Evolutionary conservation across 2,113 vertebrate genomes (phyloP).

Genomic region (Aptenodytes forsteri): DNA sequence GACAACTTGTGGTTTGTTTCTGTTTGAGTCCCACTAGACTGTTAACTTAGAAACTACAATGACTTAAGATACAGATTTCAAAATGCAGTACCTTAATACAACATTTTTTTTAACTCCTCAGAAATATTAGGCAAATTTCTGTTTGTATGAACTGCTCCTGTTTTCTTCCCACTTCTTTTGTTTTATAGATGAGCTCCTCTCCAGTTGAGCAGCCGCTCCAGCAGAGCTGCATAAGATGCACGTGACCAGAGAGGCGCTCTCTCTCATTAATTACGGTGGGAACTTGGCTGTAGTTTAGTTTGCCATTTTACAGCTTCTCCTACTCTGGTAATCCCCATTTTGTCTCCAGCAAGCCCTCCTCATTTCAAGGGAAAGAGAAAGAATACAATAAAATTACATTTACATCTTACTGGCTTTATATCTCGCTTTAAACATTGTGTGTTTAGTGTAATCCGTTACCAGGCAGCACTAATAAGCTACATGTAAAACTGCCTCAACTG

Average conservation of each 20-base stretch:
- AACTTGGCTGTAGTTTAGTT: background rate
- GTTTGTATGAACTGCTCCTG: background rate
- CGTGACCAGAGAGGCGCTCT: background rate
- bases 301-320: slow-evolving; percentile 16
- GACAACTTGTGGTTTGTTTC: background rate
- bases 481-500: background rate
- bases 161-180: background rate
- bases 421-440: background rate
- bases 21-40: background rate
- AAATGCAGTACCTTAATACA: background rate
- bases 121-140: background rate
- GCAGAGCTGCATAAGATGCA: background rate
- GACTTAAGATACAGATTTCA: background rate
- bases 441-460: background rate
- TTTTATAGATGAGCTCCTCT: background rate
- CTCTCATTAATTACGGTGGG: background rate
- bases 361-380: background rate
- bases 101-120: background rate
- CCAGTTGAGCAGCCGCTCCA: background rate
- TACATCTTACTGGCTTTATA: background rate
- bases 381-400: background rate
- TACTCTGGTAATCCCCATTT: background rate
- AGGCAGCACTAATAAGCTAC: background rate
- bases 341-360: background rate
- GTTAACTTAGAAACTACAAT: background rate